A percentile compares a stretch with the other conserved stretches of the same genome.
phyloP scores from a whole-genome alignment of 1,140 invertebrate genomes.

The Trichonephila clavipes region DNA sequence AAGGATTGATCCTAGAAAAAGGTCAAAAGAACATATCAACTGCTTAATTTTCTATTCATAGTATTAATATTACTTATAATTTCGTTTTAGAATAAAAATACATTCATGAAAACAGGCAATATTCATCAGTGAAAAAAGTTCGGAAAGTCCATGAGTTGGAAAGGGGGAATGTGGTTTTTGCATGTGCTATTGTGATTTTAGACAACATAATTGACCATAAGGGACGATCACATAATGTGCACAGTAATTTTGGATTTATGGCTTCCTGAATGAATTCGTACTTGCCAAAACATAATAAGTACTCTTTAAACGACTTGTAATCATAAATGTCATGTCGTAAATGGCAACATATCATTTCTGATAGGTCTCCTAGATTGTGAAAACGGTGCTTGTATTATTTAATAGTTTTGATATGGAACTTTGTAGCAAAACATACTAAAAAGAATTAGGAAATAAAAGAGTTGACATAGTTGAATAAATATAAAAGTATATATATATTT shows the following conservation, averaged over 20 bases:
- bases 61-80: no score
- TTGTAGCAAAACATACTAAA: not conserved
- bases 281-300: not conserved
- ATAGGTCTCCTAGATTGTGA: not conserved
- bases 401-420: not conserved
- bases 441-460: not conserved
- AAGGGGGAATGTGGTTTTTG: not conserved
- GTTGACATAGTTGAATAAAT: no score
- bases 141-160: no score
- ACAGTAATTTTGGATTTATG: constrained; percentile 2
- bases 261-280: not conserved
- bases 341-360: not conserved
- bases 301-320: not conserved
- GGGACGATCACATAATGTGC: not conserved
- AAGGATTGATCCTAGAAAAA: no score
- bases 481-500: no score
- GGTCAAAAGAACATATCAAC: no score
- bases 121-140: no score
- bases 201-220: not conserved
- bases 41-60: no score
- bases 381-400: not conserved
- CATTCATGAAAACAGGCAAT: no score
- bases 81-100: no score
- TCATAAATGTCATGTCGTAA: not conserved
- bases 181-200: not conserved